Conservation (phyloP, 2,888 invertebrate species). For the Dyspetes luteomarginatus region DNA sequence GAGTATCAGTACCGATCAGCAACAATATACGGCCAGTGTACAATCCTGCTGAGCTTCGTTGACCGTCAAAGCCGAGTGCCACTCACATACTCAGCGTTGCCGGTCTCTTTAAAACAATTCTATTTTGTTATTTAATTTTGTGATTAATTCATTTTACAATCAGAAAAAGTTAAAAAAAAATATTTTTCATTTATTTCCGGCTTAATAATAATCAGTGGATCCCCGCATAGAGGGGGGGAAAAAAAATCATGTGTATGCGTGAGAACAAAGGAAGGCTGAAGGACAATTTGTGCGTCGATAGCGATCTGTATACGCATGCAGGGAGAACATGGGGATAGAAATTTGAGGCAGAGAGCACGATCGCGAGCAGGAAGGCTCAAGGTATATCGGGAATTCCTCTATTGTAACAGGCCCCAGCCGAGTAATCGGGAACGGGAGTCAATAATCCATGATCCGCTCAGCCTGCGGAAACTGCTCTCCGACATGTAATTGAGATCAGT, state of each 20-base stretch:
- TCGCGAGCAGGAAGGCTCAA: conserved; percentile 47
- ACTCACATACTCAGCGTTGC: too few species aligned
- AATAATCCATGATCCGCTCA: conserved; percentile 82
- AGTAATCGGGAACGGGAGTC: conserved; percentile 77
- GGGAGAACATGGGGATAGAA: background rate
- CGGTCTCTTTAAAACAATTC: too few species aligned
- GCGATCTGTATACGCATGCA: background rate
- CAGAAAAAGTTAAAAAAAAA: too few species aligned
- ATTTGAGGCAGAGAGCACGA: background rate
- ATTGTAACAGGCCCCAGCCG: conserved; percentile 58
- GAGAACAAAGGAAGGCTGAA: background rate
- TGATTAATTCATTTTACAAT: too few species aligned
- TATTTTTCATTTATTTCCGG: too few species aligned
- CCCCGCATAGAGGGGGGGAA: too few species aligned
- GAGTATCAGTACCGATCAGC: too few species aligned
- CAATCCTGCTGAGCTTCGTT: too few species aligned
- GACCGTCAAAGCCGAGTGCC: too few species aligned
- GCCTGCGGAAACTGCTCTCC: conserved; percentile 75
- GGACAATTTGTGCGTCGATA: background rate
- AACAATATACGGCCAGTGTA: too few species aligned
- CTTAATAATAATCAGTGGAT: too few species aligned
- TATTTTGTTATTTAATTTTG: too few species aligned
- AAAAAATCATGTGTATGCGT: background rate
- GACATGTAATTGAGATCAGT: conserved; percentile 82
- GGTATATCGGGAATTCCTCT: conserved; percentile 61